Evolutionary conservation across 2,888 invertebrate species (phyloP), one percentile per base, ranked within the genome.

Genomic region (Tethea ocularis): DNA sequence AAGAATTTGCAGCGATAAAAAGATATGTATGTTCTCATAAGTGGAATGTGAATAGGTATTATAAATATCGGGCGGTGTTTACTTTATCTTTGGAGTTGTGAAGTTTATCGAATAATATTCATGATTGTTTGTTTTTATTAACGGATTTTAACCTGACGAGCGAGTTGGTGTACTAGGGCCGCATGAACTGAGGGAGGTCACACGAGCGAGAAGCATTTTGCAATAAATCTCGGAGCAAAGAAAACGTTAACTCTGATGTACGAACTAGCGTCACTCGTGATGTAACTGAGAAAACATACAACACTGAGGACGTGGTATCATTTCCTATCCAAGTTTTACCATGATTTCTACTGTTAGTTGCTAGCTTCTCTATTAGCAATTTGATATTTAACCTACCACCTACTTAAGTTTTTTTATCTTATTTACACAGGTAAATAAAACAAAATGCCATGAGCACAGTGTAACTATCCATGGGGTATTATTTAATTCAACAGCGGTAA

Each of bases 221-320:
- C 85, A 75, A 86, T 89, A 89, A 88, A 89, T 90, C 83, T 78
- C 69, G 74, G 72, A 74, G 84, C 75, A 84, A 86, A 87, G 85
- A 88, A 87, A 86, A 83, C 83, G 83, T 86, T 88, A 88, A 87
- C 87, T 78, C 84, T 88, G 89, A 90, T 89, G 88, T 89, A 88
- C 82, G 72, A 84, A 80, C 82, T 80, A 77, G 67, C 78, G 80
- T 78, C 77, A 77, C 69, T 72, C 80, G 79, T 80, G 80, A 76
- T 76, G 72, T 74, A 75, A 71, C 73, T 71, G 68, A 71, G 69
- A 63, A 66, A 68, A 63, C 67, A 65, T 61, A 64, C n/a, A 72
- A 66, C 63, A 63, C 66, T 61, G 60, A 61, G 52, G 58, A 59
- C 61, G 61, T 59, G 57, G 57, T 68, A 68, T 66, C 67, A 64